phyloP scores from a whole-genome alignment of 2,113 vertebrate species.

The Pithys albifrons region DNA sequence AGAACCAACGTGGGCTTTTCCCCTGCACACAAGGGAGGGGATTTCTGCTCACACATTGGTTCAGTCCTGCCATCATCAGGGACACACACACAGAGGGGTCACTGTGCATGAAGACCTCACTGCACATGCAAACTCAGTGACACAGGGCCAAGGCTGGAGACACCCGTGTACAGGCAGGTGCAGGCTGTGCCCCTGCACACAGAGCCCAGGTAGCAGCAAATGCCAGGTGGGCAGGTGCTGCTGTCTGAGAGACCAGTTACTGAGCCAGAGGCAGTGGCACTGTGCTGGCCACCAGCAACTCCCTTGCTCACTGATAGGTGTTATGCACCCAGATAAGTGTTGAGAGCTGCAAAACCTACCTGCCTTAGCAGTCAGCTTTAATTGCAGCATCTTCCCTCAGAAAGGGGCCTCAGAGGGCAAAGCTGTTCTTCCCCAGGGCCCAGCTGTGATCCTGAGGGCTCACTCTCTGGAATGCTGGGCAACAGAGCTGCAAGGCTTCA shows the following conservation, averaged over 20 bases:
- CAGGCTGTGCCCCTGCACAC: neutral
- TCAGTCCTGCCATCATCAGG: neutral
- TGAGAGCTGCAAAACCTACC: neutral
- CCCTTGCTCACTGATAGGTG: neutral
- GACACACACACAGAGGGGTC: neutral
- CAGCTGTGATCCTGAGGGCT: neutral
- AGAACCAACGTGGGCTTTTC: neutral
- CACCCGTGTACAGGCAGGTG: accelerated
- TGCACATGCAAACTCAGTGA: accelerated
- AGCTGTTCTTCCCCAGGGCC: neutral
- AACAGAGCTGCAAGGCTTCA: accelerated
- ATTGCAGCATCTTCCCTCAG: neutral
- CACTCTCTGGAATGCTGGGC: neutral
- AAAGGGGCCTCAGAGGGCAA: neutral
- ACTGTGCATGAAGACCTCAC: accelerated
- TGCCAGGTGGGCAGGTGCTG: neutral
- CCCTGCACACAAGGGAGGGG: no score
- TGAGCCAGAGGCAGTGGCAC: neutral
- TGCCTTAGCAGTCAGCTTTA: accelerated
- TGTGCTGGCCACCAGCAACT: neutral
- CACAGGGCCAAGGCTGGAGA: neutral
- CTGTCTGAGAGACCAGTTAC: neutral
- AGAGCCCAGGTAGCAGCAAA: neutral
- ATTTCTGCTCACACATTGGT: neutral
- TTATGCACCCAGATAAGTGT: neutral